Evolutionary conservation across 37 sponge, comb jelly and placozoan species (phyloP).

Genomic region (Aplysina aerophoba): DNA sequence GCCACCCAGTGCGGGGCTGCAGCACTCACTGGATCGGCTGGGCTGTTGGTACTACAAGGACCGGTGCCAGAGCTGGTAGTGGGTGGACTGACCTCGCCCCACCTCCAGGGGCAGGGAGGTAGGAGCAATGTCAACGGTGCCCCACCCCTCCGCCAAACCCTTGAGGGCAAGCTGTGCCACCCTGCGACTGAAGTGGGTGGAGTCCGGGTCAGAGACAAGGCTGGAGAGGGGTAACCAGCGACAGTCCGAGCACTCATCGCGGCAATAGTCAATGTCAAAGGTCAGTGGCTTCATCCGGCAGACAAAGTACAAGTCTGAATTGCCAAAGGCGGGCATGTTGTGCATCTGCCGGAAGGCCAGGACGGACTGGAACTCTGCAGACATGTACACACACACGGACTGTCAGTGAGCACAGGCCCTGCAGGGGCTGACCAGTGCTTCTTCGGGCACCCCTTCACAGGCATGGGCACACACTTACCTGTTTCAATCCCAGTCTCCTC

Average conservation of each 20-base stretch:
- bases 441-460: not conserved
- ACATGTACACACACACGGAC: too few relatives aligned
- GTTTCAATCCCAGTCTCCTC: conserved; percentile 84
- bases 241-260: conserved; percentile 72
- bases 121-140: conserved; percentile 29
- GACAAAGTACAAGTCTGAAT: conserved; percentile 79
- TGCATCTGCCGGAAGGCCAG: conserved; percentile 84
- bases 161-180: conserved; percentile 7
- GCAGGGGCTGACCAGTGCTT: not conserved
- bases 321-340: conserved; percentile 56
- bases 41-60: too few relatives aligned
- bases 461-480: conserved; percentile 43
- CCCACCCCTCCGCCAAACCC: conserved; percentile 41
- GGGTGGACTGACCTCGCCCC: not conserved
- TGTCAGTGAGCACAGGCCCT: not conserved
- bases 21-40: too few relatives aligned
- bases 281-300: conserved; percentile 77
- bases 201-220: conserved; percentile 38
- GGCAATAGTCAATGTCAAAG: conserved; percentile 63
- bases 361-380: conserved; percentile 71
- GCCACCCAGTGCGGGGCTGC: too few relatives aligned
- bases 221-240: conserved; percentile 69
- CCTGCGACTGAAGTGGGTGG: conserved; percentile 59
- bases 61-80: conserved; percentile 49
- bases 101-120: conserved; percentile 20